Evolutionary conservation across 2,888 invertebrate genomes (phyloP).

Genomic region (Metallyticus violacea): DNA sequence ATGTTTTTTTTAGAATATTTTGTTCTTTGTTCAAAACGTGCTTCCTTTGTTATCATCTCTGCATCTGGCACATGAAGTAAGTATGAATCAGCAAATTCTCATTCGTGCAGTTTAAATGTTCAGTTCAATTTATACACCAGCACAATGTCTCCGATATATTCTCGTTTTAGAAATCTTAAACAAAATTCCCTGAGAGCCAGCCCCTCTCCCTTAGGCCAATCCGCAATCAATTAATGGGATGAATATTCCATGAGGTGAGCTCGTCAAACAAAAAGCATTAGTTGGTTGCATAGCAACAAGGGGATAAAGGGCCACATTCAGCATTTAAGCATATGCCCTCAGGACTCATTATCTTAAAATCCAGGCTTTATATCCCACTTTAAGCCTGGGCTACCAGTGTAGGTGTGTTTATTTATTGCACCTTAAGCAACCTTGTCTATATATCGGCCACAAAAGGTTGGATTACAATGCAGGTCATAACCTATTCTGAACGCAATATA

Average conservation of each 20-base stretch:
- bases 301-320: not conserved
- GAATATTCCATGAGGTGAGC: not conserved
- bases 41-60: too few species aligned
- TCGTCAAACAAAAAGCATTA: not conserved
- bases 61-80: too few species aligned
- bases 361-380: not conserved
- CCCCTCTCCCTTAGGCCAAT: not conserved
- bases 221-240: not conserved
- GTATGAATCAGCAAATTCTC: too few species aligned
- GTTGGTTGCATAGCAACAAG: not conserved
- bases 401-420: not conserved
- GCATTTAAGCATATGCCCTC: not conserved
- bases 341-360: not conserved
- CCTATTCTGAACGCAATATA: too few species aligned
- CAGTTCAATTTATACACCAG: too few species aligned
- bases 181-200: too few species aligned
- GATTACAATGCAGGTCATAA: not conserved
- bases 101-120: too few species aligned
- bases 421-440: not conserved
- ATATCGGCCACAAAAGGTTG: not conserved
- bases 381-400: not conserved
- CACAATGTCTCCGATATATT: too few species aligned
- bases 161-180: too few species aligned
- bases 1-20: too few species aligned
- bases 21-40: too few species aligned